Conservation (phyloP, 2,888 invertebrate genomes). For the Phyto melanocephala region DNA sequence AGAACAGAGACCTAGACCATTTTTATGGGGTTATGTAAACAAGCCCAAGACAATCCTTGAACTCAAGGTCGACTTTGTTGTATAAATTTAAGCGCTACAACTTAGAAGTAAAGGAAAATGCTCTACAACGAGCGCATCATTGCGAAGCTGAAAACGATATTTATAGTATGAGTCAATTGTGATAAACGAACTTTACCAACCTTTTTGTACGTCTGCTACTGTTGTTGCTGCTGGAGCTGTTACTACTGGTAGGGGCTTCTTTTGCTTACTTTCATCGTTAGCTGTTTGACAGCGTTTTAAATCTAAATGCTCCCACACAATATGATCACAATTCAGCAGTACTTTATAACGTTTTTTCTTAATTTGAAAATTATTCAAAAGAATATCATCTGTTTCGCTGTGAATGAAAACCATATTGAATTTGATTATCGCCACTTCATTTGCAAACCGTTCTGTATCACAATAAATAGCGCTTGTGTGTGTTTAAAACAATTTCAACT, state of each 20-base stretch:
- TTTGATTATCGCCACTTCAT: constrained; percentile 18
- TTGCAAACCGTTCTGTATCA: constrained; percentile 32
- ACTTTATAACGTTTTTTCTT: constrained; percentile 83
- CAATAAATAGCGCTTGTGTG: constrained; percentile 12
- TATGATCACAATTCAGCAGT: constrained; percentile 82
- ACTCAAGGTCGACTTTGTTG: too few species aligned
- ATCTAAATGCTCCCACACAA: constrained; percentile 82
- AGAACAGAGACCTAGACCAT: too few species aligned
- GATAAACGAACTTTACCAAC: constrained; percentile 26
- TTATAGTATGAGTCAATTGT: neutral
- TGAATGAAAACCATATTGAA: constrained; percentile 43
- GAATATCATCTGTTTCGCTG: constrained; percentile 69
- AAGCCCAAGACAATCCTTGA: too few species aligned
- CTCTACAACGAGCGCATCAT: too few species aligned
- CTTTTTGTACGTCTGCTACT: constrained; percentile 30
- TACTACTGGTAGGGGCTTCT: neutral
- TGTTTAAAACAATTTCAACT: constrained; percentile 11
- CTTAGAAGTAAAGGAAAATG: too few species aligned
- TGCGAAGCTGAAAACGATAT: too few species aligned
- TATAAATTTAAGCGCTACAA: too few species aligned
- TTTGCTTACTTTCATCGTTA: constrained; percentile 21
- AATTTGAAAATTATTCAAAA: constrained; percentile 81
- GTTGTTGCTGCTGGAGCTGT: neutral
- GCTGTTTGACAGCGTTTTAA: constrained; percentile 76
- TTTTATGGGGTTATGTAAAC: too few species aligned